Percentiles rank a stretch among this genome's conserved stretches.
Evolutionary conservation across 2,888 invertebrate genomes (phyloP).

Genomic region (Pandemis corylana): DNA sequence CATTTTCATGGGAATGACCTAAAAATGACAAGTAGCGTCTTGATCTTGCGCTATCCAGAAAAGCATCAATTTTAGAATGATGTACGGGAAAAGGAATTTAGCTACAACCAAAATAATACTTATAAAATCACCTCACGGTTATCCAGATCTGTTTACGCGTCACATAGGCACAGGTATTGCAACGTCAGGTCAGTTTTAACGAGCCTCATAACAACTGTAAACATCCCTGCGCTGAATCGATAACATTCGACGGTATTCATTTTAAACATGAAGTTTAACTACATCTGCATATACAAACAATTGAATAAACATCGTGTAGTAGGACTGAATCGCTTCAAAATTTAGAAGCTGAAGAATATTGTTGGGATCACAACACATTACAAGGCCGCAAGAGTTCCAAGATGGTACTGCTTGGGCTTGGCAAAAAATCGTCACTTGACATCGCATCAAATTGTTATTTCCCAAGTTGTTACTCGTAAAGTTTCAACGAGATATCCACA

Average conservation of each 20-base stretch:
- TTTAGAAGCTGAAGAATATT: neutral
- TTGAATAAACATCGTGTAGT: neutral
- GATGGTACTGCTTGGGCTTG: neutral
- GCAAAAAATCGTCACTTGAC: neutral
- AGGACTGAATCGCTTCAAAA: neutral
- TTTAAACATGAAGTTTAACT: neutral
- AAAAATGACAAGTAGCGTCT: neutral
- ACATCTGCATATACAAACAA: neutral
- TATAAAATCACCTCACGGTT: slow-evolving; percentile 14
- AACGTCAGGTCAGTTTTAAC: slow-evolving; percentile 33
- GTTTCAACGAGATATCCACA: neutral
- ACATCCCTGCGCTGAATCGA: slow-evolving; percentile 40
- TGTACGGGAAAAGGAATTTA: neutral
- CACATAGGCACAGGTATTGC: slow-evolving; percentile 8
- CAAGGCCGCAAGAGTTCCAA: neutral
- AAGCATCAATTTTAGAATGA: neutral
- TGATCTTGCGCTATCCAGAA: neutral
- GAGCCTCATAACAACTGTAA: slow-evolving; percentile 31
- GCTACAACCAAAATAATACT: neutral
- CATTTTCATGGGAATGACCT: neutral
- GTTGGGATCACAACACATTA: neutral
- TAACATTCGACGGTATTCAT: slow-evolving; percentile 15
- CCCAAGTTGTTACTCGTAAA: neutral
- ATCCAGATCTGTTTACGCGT: slow-evolving; percentile 28
- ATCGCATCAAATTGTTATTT: neutral